Conservation (phyloP, 2,113 vertebrate genomes). For the Vulpes vulpes region DNA sequence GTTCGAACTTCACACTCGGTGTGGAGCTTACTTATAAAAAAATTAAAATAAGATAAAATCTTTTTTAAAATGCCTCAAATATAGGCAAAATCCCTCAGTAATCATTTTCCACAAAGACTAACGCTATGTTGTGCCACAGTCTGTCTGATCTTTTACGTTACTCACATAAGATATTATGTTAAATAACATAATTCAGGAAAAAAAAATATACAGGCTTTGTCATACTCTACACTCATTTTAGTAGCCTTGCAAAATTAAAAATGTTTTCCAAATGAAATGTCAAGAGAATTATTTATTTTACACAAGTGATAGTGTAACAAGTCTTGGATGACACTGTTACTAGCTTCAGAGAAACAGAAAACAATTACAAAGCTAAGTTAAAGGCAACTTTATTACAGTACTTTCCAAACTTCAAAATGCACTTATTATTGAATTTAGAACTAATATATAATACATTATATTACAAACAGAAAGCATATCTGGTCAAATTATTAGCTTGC, state of each 20-base stretch:
- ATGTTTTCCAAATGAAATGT: conserved; percentile 12
- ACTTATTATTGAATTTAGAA: conserved; percentile 84
- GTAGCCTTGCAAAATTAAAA: conserved; percentile 5
- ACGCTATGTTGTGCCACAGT: background rate
- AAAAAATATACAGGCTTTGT: background rate
- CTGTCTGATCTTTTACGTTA: background rate
- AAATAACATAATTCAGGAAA: background rate
- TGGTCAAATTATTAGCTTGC: conserved; percentile 77
- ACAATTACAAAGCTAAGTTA: conserved; percentile 85
- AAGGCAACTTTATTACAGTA: conserved; percentile 90
- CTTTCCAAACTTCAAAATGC: conserved; percentile 87
- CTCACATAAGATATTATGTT: background rate
- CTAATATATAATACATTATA: conserved; percentile 91
- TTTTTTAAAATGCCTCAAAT: background rate
- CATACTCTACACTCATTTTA: conserved; percentile 25
- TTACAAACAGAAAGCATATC: conserved; percentile 87
- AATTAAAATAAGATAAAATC: background rate
- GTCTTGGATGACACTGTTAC: background rate
- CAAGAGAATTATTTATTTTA: conserved; percentile 79
- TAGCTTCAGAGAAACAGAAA: conserved; percentile 83
- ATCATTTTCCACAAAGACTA: conserved; percentile 20
- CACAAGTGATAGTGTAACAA: conserved; percentile 52
- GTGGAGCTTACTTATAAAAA: background rate
- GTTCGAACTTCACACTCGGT: background rate
- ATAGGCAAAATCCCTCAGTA: background rate